Conservation (phyloP, 2,797 vertebrate genomes). For the Amniataba percoides region DNA sequence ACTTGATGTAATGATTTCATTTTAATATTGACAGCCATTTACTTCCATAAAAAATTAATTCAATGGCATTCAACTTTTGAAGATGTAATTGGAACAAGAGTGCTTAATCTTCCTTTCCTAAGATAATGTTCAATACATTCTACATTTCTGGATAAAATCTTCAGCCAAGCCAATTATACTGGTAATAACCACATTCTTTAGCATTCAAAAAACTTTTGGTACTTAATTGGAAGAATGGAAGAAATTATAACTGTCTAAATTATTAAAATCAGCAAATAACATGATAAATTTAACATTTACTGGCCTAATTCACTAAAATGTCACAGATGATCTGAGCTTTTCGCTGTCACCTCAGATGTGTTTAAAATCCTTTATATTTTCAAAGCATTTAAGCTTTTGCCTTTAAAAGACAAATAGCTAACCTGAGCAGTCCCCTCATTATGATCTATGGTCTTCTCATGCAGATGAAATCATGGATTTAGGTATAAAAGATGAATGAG, state of each 20-base stretch:
- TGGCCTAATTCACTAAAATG: slow-evolving; percentile 14
- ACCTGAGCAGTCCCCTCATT: neutral
- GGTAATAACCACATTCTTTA: slow-evolving; percentile 18
- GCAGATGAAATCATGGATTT: neutral
- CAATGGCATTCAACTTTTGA: neutral
- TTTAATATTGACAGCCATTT: neutral
- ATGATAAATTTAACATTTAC: slow-evolving; percentile 21
- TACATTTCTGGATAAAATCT: slow-evolving; percentile 32
- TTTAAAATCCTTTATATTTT: slow-evolving; percentile 38
- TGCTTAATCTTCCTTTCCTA: neutral
- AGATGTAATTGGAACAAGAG: neutral
- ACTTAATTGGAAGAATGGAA: slow-evolving; percentile 1
- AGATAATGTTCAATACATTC: slow-evolving; percentile 15
- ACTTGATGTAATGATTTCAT: neutral
- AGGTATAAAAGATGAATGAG: neutral
- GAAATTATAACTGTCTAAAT: neutral
- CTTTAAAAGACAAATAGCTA: slow-evolving; percentile 7
- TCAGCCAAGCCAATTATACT: slow-evolving; percentile 2
- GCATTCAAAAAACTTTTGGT: neutral
- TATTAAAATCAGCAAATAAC: slow-evolving; percentile 38
- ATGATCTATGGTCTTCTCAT: neutral
- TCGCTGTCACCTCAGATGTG: slow-evolving; percentile 7
- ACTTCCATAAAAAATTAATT: neutral
- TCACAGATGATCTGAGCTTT: neutral
- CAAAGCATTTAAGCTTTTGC: slow-evolving; percentile 3